A percentile compares a stretch with the other conserved stretches of the same genome.
Evolutionary conservation across 2,113 vertebrate species (phyloP).

Genomic region (Onychorhynchus coronatus): DNA sequence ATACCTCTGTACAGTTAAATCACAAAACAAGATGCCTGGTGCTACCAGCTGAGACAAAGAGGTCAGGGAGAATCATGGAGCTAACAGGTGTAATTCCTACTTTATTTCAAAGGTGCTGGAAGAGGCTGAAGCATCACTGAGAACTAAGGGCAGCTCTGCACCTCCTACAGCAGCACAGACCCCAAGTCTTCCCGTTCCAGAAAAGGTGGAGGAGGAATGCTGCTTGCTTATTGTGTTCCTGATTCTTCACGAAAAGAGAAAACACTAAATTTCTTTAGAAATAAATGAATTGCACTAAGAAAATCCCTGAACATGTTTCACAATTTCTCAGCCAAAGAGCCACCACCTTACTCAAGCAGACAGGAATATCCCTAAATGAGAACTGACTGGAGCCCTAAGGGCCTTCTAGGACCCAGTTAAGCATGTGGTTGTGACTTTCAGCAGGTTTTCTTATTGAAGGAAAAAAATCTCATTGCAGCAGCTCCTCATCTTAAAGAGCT

Average conservation of each 20-base stretch:
- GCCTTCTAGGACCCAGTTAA: not conserved
- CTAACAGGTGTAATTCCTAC: not conserved
- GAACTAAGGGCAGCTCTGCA: not conserved
- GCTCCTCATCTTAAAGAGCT: not conserved
- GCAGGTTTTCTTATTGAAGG: not conserved
- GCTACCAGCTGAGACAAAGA: not conserved
- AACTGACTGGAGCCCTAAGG: not conserved
- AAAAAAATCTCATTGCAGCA: slow-evolving; percentile 6
- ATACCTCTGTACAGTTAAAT: not conserved
- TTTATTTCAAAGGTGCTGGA: not conserved
- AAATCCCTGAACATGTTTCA: not conserved
- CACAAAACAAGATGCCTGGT: not conserved
- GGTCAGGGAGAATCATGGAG: not conserved
- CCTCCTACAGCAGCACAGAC: not conserved
- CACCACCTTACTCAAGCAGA: not conserved
- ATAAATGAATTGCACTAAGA: not conserved
- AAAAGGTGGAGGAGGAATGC: not conserved
- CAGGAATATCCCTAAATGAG: not conserved
- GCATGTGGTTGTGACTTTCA: not conserved
- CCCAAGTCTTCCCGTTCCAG: not conserved
- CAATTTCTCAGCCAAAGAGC: not conserved
- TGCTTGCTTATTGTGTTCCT: not conserved
- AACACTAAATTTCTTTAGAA: not conserved
- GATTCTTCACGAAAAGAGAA: not conserved
- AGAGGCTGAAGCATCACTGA: not conserved